Conservation (phyloP, 1,140 invertebrate genomes). For the Callitettix versicolor region DNA sequence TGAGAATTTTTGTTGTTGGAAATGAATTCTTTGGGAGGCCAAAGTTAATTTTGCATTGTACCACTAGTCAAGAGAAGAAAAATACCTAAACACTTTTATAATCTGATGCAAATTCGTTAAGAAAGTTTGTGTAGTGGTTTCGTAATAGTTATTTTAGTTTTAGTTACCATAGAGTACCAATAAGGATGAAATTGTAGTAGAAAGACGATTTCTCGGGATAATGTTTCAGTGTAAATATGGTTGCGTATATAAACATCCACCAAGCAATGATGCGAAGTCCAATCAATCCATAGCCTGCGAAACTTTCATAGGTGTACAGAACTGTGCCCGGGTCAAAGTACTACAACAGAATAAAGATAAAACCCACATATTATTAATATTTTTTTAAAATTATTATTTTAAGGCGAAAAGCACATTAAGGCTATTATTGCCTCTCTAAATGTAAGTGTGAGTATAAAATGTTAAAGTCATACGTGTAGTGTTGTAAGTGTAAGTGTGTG, state of each 20-base stretch:
- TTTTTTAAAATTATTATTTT: too few relatives aligned
- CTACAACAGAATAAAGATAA: conserved; percentile 35
- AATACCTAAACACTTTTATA: too few relatives aligned
- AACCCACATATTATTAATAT: too few relatives aligned
- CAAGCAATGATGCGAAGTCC: conserved; percentile 65
- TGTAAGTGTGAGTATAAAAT: too few relatives aligned
- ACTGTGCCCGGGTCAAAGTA: conserved; percentile 82
- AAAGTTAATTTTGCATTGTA: too few relatives aligned
- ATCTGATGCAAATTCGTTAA: not conserved
- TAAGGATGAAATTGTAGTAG: conserved; percentile 65
- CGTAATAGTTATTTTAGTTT: not conserved
- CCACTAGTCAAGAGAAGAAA: too few relatives aligned
- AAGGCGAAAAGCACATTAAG: too few relatives aligned
- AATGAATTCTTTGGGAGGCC: too few relatives aligned
- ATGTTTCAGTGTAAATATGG: conserved; percentile 69
- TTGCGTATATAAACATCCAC: conserved; percentile 73
- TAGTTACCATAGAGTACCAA: conserved; percentile 65
- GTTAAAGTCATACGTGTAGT: too few relatives aligned
- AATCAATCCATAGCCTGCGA: conserved; percentile 76
- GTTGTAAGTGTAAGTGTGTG: too few relatives aligned
- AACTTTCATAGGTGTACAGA: conserved; percentile 80
- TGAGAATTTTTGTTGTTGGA: too few relatives aligned
- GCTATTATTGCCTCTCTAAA: too few relatives aligned
- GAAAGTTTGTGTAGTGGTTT: not conserved
- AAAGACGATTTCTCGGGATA: conserved; percentile 68